Conservation (phyloP, 2,113 vertebrate genomes). For the Gymnocephalus cernua region DNA sequence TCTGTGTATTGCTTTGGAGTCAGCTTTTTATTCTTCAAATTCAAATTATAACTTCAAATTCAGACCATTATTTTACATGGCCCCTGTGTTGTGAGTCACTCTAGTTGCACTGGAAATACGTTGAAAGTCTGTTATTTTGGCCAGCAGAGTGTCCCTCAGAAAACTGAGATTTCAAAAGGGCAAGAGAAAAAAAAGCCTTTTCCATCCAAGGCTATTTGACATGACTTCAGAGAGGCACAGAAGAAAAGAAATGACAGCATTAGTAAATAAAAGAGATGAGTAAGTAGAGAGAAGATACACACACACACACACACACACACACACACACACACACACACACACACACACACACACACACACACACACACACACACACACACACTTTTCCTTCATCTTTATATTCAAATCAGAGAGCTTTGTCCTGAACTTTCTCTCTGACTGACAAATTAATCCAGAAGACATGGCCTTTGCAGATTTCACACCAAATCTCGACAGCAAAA, state of each 20-base stretch:
- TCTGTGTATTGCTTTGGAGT: neutral
- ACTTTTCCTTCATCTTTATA: conserved; percentile 17
- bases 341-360: too few species aligned
- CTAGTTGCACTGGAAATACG: neutral
- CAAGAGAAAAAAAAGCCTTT: neutral
- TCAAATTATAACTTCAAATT: conserved; percentile 29
- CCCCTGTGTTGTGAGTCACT: conserved; percentile 8
- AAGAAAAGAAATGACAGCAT: conserved; percentile 43
- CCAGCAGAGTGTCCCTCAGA: neutral
- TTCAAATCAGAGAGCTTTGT: conserved; percentile 55
- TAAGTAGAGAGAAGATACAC: neutral
- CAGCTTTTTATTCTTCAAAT: conserved; percentile 12
- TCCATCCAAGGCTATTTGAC: conserved; percentile 30
- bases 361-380: too few species aligned
- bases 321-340: too few species aligned
- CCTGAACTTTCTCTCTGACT: conserved; percentile 49
- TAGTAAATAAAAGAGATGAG: conserved; percentile 12
- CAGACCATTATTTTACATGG: conserved; percentile 15
- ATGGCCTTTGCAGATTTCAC: conserved; percentile 56
- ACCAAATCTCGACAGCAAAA: conserved; percentile 51
- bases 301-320: too few species aligned
- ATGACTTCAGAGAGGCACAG: conserved; percentile 12
- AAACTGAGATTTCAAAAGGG: conserved; percentile 22
- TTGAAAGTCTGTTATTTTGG: conserved; percentile 21
- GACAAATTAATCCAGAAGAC: conserved; percentile 63